Evolutionary conservation across 2,797 vertebrate genomes (phyloP), one percentile per base, ranked within the genome.

Genomic region (Hypotaenidia okinawae): DNA sequence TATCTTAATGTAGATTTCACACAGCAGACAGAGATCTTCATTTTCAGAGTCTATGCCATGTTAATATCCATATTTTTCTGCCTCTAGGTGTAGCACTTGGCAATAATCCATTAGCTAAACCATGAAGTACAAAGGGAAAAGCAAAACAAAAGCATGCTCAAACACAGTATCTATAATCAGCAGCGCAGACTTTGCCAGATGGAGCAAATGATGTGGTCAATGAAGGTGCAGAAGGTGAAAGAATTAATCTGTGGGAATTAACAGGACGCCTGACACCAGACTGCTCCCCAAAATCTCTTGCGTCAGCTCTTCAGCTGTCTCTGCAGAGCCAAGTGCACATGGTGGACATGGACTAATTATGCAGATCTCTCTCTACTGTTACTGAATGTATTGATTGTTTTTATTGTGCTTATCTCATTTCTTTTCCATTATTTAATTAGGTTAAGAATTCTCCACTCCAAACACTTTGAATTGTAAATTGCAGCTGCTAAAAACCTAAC

Each of bases 181-280:
- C 61, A 55, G 27, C 18, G 22, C 49, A 73, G 72, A 49, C 33
- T 55, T 74, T 39, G 41, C 74, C 88, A 95, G 68, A 87, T 64
- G 62, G 62, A 95, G 66, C 67, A 95, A 85, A 87, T 87, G 59
- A 94, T 69, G 64, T 52, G 64, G 91, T 81, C 92, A 96, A 21
- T 89, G 78, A 91, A 94, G 77, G 67, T 79, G 58, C 54, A 90
- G 68, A 87, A 95, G 83, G 81, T 79, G 75, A 93, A 94, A 91
- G 54, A 87, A 94, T 39, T 85, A 89, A 86, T 93, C 49, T 66
- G 37, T 69, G 47, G 51, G 73, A 93, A 90, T 94, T 87, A 87
- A 93, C 51, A 90, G 45, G 39, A 76, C 39, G 41, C 68, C 76
- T 92, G 76, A 92, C 64, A 83, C 11, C 18, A 89, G 67, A 47